Base-by-base conservation (phyloP, 2,888 invertebrate species). In the Lymantria dispar region DNA sequence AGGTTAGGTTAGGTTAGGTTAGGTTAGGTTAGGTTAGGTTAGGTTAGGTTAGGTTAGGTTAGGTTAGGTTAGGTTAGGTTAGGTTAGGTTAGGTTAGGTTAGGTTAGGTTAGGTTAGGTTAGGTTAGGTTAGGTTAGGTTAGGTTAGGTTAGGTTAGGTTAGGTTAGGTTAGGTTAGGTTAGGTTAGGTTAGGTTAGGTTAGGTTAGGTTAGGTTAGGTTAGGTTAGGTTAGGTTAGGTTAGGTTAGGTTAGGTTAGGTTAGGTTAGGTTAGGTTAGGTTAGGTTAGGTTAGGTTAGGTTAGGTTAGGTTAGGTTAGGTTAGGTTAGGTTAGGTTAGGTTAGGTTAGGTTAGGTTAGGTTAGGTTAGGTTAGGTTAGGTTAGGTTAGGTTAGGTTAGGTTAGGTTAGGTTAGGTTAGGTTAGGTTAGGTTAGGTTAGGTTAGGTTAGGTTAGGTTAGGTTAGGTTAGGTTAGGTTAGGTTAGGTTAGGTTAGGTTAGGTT, bases 11-110 rank as follows among this genome's bases (percentile, higher is more conserved):
- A 62, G 58, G 60, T 62, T 62, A 64, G 64, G 64, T 64, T 64
- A 68, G 66, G 64, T 64, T 64, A 64, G 66, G 63, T 66, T 64
- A 66, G 66, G 63, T 64, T 56, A 56, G 56, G 56, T 56, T 56
- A 54, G 58, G 57, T 58, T 58, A 58, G 57, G 57, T 57, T 57
- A 59, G 56, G 56, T 56, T 56, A 56, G 56, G 52, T 56, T 52
- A 52, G 56, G 52, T 52, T 56, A 56, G 56, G 56, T 56, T 54
- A 58, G 52, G 52, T 52, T 52, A 56, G 52, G 52, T 52, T 52
- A 56, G 56, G 56, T 56, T 56, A 56, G 56, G 56, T 56, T 56
- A 56, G 56, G 56, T 56, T 56, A 56, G 56, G 56, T 56, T 56
- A 56, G 55, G 55, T 56, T 56, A 52, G 51, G 51, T 56, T 56